phyloP scores from a whole-genome alignment of 2,797 vertebrate species.

The Fistularia commersonii region DNA sequence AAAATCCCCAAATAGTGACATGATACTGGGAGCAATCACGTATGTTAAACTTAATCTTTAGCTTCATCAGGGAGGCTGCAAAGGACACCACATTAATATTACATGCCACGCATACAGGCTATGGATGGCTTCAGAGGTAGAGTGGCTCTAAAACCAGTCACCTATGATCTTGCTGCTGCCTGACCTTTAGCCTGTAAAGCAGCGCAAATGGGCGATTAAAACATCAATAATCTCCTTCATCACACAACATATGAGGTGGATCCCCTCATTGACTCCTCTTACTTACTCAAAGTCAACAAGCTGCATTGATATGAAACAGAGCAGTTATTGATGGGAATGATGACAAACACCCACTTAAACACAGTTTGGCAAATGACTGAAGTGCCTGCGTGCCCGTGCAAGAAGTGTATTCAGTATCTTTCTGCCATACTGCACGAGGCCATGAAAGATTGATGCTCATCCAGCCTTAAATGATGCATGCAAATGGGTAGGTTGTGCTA shows the following conservation, averaged over 20 bases:
- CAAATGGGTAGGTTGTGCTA: constrained; percentile 37
- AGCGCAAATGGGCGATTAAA: not conserved
- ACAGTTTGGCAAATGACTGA: constrained; percentile 23
- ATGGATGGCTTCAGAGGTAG: not conserved
- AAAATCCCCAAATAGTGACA: too few relatives aligned
- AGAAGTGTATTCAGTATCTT: constrained; percentile 2
- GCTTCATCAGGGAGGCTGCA: too few relatives aligned
- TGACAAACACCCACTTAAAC: constrained; percentile 32
- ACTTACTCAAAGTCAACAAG: constrained; percentile 21
- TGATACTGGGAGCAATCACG: too few relatives aligned
- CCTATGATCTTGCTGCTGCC: not conserved
- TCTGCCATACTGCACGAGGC: constrained; percentile 15
- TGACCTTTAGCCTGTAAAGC: not conserved
- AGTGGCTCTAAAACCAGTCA: not conserved
- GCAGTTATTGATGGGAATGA: constrained; percentile 12
- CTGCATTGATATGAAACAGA: constrained; percentile 1
- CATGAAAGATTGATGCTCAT: constrained; percentile 43
- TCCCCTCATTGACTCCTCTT: constrained; percentile 2
- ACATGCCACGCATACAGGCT: too few relatives aligned
- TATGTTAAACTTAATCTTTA: too few relatives aligned
- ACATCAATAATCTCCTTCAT: not conserved
- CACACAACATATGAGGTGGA: not conserved
- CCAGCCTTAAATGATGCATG: constrained; percentile 43
- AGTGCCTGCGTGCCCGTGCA: constrained; percentile 8
- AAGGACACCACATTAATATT: too few relatives aligned